Conservation (phyloP, 2,888 invertebrate genomes). For the Eupithecia inturbata region DNA sequence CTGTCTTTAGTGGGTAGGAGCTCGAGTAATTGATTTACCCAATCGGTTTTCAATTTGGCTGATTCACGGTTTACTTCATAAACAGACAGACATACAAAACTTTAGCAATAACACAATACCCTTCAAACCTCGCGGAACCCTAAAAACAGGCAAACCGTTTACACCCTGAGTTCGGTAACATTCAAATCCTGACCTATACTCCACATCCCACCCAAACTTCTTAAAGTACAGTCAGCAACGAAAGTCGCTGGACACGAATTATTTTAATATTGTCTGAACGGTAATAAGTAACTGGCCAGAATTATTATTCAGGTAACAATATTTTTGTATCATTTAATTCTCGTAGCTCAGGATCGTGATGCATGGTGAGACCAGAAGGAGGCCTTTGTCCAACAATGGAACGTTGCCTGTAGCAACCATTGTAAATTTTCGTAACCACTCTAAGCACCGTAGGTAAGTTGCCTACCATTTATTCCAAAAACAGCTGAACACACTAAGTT, state of each 20-base stretch:
- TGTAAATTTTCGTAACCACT: no score
- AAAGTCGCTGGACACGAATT: not conserved
- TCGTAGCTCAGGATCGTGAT: not conserved
- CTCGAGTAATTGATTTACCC: no score
- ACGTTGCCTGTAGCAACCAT: no score
- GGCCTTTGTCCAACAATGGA: not conserved
- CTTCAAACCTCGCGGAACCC: not conserved
- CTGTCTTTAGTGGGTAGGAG: no score
- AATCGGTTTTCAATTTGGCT: not conserved
- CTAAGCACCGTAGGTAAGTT: no score
- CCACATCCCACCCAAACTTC: conserved; percentile 3
- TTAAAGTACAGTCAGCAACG: not conserved
- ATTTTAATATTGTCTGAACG: conserved; percentile 1
- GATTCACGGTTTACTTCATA: not conserved
- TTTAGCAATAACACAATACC: conserved; percentile 6
- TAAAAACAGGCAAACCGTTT: conserved; percentile 9
- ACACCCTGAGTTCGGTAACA: conserved; percentile 11
- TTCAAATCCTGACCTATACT: conserved; percentile 22
- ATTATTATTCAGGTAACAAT: not conserved
- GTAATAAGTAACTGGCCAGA: not conserved
- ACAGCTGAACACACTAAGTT: not conserved
- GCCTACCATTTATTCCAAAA: no score
- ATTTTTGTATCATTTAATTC: not conserved
- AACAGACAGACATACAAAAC: not conserved
- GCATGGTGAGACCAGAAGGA: not conserved